Evolutionary conservation across 2,888 invertebrate genomes (phyloP).

Genomic region (Euzetes globulus): DNA sequence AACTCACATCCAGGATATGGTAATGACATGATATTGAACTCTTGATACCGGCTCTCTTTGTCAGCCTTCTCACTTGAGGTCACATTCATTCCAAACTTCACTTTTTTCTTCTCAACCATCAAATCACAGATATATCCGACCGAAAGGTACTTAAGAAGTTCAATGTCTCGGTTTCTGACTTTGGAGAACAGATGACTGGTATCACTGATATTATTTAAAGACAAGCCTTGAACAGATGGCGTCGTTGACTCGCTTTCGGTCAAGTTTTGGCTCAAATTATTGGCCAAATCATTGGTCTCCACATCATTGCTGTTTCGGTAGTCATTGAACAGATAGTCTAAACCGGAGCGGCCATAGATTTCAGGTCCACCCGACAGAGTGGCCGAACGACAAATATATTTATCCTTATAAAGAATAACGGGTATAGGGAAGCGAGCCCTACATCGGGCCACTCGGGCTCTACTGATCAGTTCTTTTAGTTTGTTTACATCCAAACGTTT

Average conservation of each 20-base stretch:
- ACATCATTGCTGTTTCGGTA: constrained; percentile 10
- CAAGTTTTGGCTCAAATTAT: neutral
- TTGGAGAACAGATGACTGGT: constrained; percentile 55
- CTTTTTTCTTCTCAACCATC: constrained; percentile 76
- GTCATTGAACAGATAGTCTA: constrained; percentile 52
- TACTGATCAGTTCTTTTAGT: constrained; percentile 58
- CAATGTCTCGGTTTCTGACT: constrained; percentile 61
- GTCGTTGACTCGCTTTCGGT: constrained; percentile 13
- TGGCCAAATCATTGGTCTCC: neutral
- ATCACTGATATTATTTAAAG: constrained; percentile 32
- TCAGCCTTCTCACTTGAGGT: constrained; percentile 77
- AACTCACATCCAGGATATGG: constrained; percentile 80
- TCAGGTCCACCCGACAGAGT: constrained; percentile 66
- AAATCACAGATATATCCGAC: constrained; percentile 68
- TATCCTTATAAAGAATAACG: constrained; percentile 66
- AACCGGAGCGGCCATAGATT: constrained; percentile 61
- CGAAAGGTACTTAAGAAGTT: constrained; percentile 60
- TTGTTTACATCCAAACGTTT: constrained; percentile 52
- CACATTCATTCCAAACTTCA: constrained; percentile 68
- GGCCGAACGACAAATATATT: constrained; percentile 58
- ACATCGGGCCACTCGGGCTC: constrained; percentile 64
- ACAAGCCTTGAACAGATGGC: neutral
- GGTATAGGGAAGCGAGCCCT: constrained; percentile 67
- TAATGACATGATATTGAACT: constrained; percentile 63
- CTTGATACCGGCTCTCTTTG: constrained; percentile 64